Base-by-base conservation (phyloP, 2,113 vertebrate genomes). In the Steatornis caripensis region DNA sequence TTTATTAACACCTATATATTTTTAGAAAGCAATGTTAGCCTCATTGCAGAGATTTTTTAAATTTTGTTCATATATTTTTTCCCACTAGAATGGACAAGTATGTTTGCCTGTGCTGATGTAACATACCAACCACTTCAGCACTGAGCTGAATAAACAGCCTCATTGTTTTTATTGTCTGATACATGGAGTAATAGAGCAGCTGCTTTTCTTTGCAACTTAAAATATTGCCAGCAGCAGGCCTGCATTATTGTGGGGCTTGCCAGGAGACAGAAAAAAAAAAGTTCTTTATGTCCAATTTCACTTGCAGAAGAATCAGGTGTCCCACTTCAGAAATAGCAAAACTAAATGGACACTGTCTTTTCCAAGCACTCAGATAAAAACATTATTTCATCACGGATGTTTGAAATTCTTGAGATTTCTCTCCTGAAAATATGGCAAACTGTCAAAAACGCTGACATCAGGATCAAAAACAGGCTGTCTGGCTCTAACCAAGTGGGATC, bases 1-100 rank as follows among this genome's bases (percentile, higher is more conserved):
- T 76, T 89, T 62, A 12, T 30, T 95, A 41, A 34, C 6, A 58
- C 1, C 1, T 48, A 6, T 61, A 5, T 57, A n/a, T 75, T 36
- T 93, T 39, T 15, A 10, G 23, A 51, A 85, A 7, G 2, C 10
- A 65, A 8, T 39, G 3, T 69, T 66, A 86, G 4, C 11, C 20
- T 86, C 9, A 19, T 20, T 75, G 30, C 18, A 36, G 7, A 29
- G 5, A 43, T 3, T 29, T 51, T 32, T 64, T 13, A n/a, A n/a
- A n/a, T n/a, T n/a, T n/a, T n/a, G n/a, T n/a, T n/a, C n/a, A n/a
- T n/a, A n/a, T n/a, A 43, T 3, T 29, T 51, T 32, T 64, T 13
- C 1, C 3, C 22, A 12, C 18, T 4, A 41, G 32, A 88, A 61
- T 9, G 15, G 34, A 68, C 0, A 0, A 7, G 10, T 58, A 36